phyloP scores from a whole-genome alignment of 2,113 vertebrate species.

The Psettodes erumei region DNA sequence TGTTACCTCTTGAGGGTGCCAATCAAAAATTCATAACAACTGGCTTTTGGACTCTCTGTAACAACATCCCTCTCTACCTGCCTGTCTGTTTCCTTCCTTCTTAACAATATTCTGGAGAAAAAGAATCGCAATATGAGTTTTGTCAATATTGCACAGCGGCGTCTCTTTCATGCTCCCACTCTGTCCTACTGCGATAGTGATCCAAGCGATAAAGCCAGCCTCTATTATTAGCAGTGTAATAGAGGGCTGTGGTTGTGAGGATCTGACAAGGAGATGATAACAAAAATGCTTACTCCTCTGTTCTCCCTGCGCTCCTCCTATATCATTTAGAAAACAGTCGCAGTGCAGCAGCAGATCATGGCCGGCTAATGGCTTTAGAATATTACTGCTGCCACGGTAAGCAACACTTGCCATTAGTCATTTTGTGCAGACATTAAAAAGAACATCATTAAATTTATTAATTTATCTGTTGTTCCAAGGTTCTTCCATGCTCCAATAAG shows the following conservation, averaged over 20 bases:
- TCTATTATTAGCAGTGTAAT: conserved; percentile 76
- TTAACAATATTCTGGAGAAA: conserved; percentile 23
- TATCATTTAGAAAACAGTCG: conserved; percentile 75
- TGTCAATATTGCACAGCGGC: conserved; percentile 51
- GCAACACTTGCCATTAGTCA: conserved; percentile 71
- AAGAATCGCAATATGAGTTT: conserved; percentile 46
- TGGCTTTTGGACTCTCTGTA: conserved; percentile 45
- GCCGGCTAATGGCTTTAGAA: conserved; percentile 67
- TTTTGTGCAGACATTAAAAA: conserved; percentile 54
- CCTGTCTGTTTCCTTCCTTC: conserved; percentile 29
- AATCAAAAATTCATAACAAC: conserved; percentile 59
- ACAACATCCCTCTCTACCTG: conserved; percentile 40
- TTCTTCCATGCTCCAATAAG: conserved; percentile 35
- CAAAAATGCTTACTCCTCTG: conserved; percentile 74
- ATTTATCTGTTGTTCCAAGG: conserved; percentile 31
- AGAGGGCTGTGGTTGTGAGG: conserved; percentile 62
- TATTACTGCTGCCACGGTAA: conserved; percentile 67
- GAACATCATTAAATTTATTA: conserved; percentile 55
- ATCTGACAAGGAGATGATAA: conserved; percentile 78
- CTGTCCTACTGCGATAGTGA: conserved; percentile 51
- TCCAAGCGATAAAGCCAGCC: conserved; percentile 60
- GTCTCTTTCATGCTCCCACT: conserved; percentile 43
- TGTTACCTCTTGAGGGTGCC: conserved; percentile 30
- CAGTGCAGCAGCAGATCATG: conserved; percentile 61
- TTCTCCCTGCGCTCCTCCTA: conserved; percentile 59